Base-by-base conservation (phyloP, 2,888 invertebrate genomes). In the Polylopha cassiicola region DNA sequence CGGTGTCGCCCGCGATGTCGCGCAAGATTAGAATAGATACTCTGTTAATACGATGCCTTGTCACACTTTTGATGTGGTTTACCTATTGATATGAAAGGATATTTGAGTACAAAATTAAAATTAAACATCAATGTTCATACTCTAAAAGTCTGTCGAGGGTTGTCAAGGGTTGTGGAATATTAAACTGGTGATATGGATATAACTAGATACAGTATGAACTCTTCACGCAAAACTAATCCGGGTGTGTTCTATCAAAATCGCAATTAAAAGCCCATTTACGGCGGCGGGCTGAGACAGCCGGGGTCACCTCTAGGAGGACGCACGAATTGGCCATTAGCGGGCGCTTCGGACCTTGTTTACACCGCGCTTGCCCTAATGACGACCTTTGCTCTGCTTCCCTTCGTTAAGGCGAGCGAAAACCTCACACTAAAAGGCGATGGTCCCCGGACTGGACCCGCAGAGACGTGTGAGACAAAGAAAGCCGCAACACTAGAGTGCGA, bases 341-440 rank as follows among this genome's bases (percentile, higher is more conserved):
- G 77, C 80, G 76, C 76, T 81, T 81, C 78, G 81, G 79, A 78
- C 80, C 81, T 82, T 85, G 84, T 85, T 85, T 84, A 85, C 85
- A 84, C 85, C 84, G 70, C 81, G 81, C 80, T 85, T 84, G 86
- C 80, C 85, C 85, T 86, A 86, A 86, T 86, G 85, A 85, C 85
- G 86, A 86, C 86, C 85, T 86, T 81, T 86, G 80, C 84, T 76
- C 78, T 70, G 80, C 76, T 84, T 85, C 86, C 86, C 86, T 86
- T 85, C 86, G 85, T 86, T 86, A 86, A 84, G 81, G 82, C 82
- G 77, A 78, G 78, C 74, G 81, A 82, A 84, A 84, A 82, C 81
- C 84, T 82, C 84, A 73, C 84, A 82, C 85, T 84, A 84, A 84
- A 84, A 84, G 84, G 79, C 82, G 77, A 65, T 64, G 67, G 66